Percentiles rank a stretch among this genome's conserved stretches.
Evolutionary conservation across 23 tunicate genomes (phyloP).

Genomic region (Phallusia fumigata): DNA sequence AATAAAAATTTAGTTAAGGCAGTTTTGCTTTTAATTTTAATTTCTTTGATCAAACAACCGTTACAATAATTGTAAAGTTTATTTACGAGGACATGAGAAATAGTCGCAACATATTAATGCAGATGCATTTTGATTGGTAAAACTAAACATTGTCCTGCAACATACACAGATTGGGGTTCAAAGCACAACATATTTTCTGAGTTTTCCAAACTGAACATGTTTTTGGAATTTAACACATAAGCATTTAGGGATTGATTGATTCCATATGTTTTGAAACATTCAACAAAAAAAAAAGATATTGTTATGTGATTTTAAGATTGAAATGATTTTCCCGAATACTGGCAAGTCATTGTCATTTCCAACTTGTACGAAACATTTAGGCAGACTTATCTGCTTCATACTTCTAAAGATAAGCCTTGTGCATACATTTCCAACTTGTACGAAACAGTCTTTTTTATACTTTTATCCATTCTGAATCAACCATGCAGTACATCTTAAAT

Average conservation of each 20-base stretch:
- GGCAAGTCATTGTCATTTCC: conserved; percentile 14
- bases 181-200: conserved; percentile 4
- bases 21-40: conserved; percentile 24
- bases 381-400: no score
- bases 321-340: conserved; percentile 3
- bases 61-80: conserved; percentile 14
- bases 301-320: conserved; percentile 5
- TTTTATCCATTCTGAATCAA: conserved; percentile 7
- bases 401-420: no score
- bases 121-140: neutral
- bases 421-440: conserved; percentile 11
- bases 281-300: neutral
- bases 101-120: neutral
- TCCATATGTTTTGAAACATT: neutral
- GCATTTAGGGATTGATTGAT: conserved; percentile 6
- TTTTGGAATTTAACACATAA: conserved; percentile 2
- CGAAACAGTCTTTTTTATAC: conserved; percentile 11
- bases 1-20: conserved; percentile 11
- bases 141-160: conserved; percentile 6
- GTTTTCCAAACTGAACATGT: neutral
- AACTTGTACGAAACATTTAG: neutral
- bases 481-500: conserved; percentile 4
- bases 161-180: conserved; percentile 5
- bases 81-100: neutral
- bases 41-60: conserved; percentile 9